Conservation (phyloP, 1,140 invertebrate genomes). For the Heterodera schachtii region DNA sequence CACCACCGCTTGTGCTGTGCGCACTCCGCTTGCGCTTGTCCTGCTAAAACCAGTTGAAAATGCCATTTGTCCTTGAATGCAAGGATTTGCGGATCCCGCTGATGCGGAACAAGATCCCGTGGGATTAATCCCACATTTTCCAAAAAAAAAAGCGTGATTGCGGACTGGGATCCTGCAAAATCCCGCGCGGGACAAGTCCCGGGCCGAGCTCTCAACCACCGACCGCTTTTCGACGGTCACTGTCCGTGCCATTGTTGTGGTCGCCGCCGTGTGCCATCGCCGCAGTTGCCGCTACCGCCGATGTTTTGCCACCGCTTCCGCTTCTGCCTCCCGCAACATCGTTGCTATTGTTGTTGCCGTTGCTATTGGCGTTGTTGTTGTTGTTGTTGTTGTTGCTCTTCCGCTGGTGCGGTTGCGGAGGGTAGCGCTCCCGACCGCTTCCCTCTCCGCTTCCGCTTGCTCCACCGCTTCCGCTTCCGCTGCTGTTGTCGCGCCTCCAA, state of each 20-base stretch:
- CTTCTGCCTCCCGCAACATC: no score
- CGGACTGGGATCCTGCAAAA: no score
- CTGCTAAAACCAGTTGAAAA: not conserved
- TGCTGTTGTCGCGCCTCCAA: constrained; percentile 24
- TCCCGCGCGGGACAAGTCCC: no score
- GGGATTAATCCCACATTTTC: no score
- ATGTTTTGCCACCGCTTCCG: not conserved
- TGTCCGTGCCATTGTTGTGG: not conserved
- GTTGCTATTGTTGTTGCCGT: not conserved
- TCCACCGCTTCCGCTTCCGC: not conserved
- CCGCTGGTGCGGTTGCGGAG: not conserved
- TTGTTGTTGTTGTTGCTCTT: not conserved
- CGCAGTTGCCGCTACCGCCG: not conserved
- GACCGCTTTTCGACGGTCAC: not conserved
- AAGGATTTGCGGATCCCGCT: no score
- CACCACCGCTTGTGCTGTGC: constrained; percentile 1
- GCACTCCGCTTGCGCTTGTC: not conserved
- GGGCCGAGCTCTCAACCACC: no score
- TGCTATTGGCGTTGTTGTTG: no score
- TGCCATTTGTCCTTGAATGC: no score
- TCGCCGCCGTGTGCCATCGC: not conserved
- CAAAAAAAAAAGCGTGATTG: no score
- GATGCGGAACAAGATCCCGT: no score
- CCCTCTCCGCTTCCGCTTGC: not conserved
- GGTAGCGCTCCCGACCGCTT: not conserved